Conservation (phyloP, 2,113 vertebrate genomes). For the Hippotragus niger region DNA sequence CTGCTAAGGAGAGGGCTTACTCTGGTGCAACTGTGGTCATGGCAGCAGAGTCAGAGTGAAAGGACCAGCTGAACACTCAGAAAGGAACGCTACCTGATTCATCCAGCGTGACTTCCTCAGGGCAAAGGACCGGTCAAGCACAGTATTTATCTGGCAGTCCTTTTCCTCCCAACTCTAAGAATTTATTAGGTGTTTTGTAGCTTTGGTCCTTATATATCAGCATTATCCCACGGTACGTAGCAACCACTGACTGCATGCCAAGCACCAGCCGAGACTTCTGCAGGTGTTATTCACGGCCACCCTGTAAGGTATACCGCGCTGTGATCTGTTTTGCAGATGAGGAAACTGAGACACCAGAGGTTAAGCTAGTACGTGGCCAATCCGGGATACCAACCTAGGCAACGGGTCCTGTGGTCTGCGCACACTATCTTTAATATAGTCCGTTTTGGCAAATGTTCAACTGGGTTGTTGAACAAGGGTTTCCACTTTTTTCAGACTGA, state of each 20-base stretch:
- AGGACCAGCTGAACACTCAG: neutral
- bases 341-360: neutral
- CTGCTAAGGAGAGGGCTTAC: neutral
- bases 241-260: accelerated
- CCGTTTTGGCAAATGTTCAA: neutral
- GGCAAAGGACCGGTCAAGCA: neutral
- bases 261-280: accelerated
- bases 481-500: neutral
- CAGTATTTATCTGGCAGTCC: neutral
- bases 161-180: neutral
- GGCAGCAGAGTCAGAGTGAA: neutral
- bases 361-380: neutral
- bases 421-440: neutral
- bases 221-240: accelerated
- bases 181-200: neutral
- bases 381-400: neutral
- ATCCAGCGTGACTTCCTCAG: neutral
- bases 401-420: neutral
- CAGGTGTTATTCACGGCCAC: neutral
- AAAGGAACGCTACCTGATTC: neutral
- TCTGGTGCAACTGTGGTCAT: neutral
- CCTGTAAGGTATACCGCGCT: accelerated
- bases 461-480: neutral
- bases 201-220: neutral
- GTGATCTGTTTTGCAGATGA: neutral